Evolutionary conservation across 2,113 vertebrate genomes (phyloP), one percentile per base, ranked within the genome.

Genomic region (Ciconia maguari): DNA sequence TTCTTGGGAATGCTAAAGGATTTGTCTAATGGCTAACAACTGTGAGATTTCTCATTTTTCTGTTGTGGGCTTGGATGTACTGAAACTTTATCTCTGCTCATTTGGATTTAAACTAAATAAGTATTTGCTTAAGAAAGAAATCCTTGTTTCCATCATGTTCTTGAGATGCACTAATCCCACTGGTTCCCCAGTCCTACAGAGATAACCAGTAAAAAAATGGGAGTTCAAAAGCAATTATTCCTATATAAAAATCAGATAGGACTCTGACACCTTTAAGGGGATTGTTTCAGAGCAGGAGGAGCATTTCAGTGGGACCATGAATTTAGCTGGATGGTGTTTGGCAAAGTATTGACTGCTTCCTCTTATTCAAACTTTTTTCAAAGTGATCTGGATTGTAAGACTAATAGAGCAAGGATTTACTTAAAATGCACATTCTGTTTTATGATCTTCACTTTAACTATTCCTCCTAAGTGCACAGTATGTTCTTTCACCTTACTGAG

Each of bases 361-460:
- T 78, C 89, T 71, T 81, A 69, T 85, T 93, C n/a, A 70, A 71
- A 75, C 16, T 24, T 90, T 52, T 93, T 78, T 29, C 38, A 58
- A 60, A 88, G 25, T 24, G 19, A 55, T 9, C 46, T 68, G 61
- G 24, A 15, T 54, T 8, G 8, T 46, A 80, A 79, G 72, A n/a
- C n/a, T 75, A 90, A 72, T 11, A 93, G 60, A 55, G 32, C 9
- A 87, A 89, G n/a, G 13, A 30, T 27, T 70, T 83, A 44, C 20
- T 52, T 30, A 83, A 92, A 95, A n/a, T 26, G 7, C 38, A 55
- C 11, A 25, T 16, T 83, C 7, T 41, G 6, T 46, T 78, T 64
- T 71, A 82, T 32, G 16, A 75, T 71, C 79, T 87, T 79, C 64
- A 14, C 3, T 87, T 41, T 62, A 92, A 66, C 32, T 44, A 0